A percentile compares a stretch with the other conserved stretches of the same genome.
These are phyloP conservation scores for Bergia sp. DNA, from an alignment of 92 coral and sea anemone genomes.

Conservation along the genomic window DNA sequence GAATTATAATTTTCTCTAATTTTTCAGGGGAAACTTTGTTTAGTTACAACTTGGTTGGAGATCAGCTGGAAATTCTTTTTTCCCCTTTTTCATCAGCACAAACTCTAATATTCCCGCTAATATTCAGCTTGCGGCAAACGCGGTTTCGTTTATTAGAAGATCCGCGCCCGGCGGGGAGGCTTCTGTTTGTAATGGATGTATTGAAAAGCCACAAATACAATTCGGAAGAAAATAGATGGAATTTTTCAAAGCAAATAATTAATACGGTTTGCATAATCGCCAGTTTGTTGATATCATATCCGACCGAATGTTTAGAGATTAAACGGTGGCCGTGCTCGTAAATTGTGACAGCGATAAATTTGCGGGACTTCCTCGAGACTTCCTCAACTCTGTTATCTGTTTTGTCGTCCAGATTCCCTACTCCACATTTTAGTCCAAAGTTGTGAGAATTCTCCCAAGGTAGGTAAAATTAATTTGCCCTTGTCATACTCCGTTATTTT, in stretches of 20 bases:
- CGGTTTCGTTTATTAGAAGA: not conserved
- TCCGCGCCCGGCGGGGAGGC: not conserved
- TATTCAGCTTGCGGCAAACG: constrained; percentile 4
- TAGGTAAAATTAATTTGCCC: not conserved
- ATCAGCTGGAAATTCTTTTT: not conserved
- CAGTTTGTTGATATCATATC: constrained; percentile 6
- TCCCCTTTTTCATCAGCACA: not conserved
- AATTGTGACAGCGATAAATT: not conserved
- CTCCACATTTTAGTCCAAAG: not conserved
- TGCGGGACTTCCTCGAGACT: not conserved
- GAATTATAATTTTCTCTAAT: too few species aligned
- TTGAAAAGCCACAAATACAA: constrained; percentile 9
- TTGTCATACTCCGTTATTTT: not conserved
- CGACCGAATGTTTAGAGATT: not conserved
- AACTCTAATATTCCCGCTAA: not conserved
- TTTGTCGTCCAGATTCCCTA: not conserved
- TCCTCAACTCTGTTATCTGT: not conserved
- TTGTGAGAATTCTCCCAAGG: constrained; percentile 2
- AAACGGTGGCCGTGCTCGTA: not conserved
- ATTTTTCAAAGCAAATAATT: constrained; percentile 4
- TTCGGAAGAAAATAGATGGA: constrained; percentile 10
- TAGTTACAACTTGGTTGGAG: not conserved
- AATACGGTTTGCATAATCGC: constrained; percentile 18
- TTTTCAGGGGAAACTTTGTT: not conserved
- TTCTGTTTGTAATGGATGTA: constrained; percentile 14